These are phyloP conservation scores for Spilogale gracilis DNA, from an alignment of 2,113 vertebrate species.

Conservation along the genomic window DNA sequence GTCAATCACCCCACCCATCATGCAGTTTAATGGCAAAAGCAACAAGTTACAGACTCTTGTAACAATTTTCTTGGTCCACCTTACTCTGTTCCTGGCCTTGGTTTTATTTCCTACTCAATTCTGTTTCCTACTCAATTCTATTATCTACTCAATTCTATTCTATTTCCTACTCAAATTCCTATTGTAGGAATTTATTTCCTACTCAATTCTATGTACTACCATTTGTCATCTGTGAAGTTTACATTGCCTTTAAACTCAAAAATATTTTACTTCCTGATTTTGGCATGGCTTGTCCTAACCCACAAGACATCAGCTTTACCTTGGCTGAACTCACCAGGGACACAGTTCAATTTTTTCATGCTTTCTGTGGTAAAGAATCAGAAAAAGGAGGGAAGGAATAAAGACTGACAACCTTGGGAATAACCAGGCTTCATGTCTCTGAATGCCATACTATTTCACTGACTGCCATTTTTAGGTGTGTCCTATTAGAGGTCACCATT, in stretches of 20 bases:
- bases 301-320: not conserved
- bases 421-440: not conserved
- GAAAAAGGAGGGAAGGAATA: not conserved
- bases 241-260: constrained; percentile 16
- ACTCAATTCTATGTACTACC: not conserved
- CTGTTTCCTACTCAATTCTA: not conserved
- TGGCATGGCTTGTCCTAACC: not conserved
- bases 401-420: not conserved
- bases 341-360: not conserved
- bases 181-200: not conserved
- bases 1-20: not conserved
- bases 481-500: not conserved
- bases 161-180: not conserved
- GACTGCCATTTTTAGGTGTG: not conserved
- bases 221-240: not conserved
- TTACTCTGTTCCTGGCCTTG: not conserved
- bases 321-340: not conserved
- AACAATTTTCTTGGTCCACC: not conserved
- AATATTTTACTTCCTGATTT: not conserved
- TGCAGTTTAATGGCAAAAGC: not conserved
- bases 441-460: not conserved
- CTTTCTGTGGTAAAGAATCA: not conserved
- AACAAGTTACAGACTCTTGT: not conserved
- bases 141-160: not conserved
- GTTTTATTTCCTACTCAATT: constrained; percentile 2